Conservation (phyloP, 2,797 vertebrate species). For the Psittacula derbiana region DNA sequence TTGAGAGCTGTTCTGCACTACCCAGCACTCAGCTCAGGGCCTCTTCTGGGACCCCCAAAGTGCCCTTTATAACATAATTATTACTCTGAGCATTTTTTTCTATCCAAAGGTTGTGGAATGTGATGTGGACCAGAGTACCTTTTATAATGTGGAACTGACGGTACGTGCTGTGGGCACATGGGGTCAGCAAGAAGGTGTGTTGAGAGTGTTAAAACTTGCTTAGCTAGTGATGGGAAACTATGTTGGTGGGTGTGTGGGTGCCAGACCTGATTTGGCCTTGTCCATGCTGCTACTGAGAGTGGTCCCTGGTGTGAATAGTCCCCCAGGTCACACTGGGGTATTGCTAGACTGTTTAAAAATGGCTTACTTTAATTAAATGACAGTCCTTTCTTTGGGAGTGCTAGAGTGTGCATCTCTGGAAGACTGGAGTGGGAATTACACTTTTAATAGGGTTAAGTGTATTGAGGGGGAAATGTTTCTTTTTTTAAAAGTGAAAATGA, state of each 20-base stretch:
- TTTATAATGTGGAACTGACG: neutral
- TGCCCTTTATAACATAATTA: neutral
- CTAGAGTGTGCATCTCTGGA: neutral
- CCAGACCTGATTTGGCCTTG: neutral
- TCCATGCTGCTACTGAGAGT: neutral
- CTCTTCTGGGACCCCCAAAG: neutral
- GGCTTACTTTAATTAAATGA: neutral
- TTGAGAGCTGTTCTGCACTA: neutral
- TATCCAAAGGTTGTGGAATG: neutral
- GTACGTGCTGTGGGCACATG: accelerated
- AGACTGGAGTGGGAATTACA: neutral
- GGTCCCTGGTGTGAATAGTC: neutral
- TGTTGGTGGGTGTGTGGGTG: neutral
- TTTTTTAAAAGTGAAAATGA: neutral
- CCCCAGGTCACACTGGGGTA: neutral
- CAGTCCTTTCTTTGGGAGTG: neutral
- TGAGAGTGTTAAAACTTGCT: neutral
- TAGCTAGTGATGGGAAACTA: neutral
- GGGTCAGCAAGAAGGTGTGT: accelerated
- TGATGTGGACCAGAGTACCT: neutral
- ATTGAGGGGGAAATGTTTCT: neutral
- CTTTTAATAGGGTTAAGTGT: neutral
- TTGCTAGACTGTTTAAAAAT: neutral
- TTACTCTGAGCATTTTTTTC: neutral
- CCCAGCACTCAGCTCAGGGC: neutral